Evolutionary conservation across 2,797 vertebrate genomes (phyloP), one percentile per base, ranked within the genome.

Genomic region (Chaenodraco wilsoni): DNA sequence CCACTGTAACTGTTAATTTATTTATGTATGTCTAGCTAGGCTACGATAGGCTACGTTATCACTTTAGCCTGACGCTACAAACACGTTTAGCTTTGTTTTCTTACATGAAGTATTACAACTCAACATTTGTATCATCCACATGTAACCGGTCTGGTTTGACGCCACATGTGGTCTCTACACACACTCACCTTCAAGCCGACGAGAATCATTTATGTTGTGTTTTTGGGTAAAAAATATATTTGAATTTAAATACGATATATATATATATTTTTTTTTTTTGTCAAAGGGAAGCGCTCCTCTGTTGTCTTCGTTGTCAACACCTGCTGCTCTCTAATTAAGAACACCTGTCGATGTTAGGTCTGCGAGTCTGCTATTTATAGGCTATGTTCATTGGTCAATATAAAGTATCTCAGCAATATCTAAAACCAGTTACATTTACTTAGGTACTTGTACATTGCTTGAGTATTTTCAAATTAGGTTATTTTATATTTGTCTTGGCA

Each of bases 131-230:
- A 0, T 21, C 3, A 0, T 21, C 3, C 11, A 4, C 19, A 19
- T 19, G 19, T 19, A 19, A 19, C 19, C 19, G 19, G 19, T 19
- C 19, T 19, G 19, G 19, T 19, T 19, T 19, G 19, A 19, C 19
- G 19, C 19, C 19, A 19, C 19, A 19, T 19, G 19, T 19, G 19
- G 19, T 19, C 19, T 19, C 19, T 19, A 19, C 19, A 19, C 19
- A 19, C 17, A 87, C 90, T 15, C 72, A 93, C 90, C 90, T 88
- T 78, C 1, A 72, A 37, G 37, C 27, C 11, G 10, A 37, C 16
- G 7, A 3, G 11, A 0, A 10, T 49, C 92, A 89, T 89, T 60
- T 41, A 11, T 23, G 69, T 62, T 0, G 2, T 33, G 10, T 44
- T 68, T 16, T 33, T 0, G 33, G 3, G 3, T 45, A 40, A 44